Evolutionary conservation across 2,113 vertebrate species (phyloP), one percentile per base, ranked within the genome.

Genomic region (Genyomyrus donnyi): DNA sequence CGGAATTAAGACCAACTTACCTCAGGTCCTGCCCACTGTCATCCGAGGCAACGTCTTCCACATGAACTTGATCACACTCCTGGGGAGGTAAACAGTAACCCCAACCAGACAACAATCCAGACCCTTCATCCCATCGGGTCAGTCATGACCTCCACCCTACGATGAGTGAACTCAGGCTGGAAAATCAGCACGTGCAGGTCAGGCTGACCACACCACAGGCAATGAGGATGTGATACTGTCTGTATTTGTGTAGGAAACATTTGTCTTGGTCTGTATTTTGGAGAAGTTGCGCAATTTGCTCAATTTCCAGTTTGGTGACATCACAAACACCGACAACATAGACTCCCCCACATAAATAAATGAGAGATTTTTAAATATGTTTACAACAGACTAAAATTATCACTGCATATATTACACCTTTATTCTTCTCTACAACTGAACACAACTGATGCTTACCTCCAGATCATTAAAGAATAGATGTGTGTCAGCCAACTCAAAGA

Each of bases 391-490:
- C 35, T 77, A 39, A 39, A 77, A 77, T 74, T 1, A 74, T 77
- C 70, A 39, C 13, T 77, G 70, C 31, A 19, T 2, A 11, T 15
- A 77, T 35, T 6, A 27, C n/a, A 31, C 27, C 70, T 39, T 39
- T 80, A 80, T 17, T 80, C 74, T 19, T 42, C 62, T 70, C 62
- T 39, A 19, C 74, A 42, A 19, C 13, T 77, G 31, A 39, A 39
- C 13, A 17, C 31, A 39, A 31, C 15, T 77, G 74, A 80, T 19
- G 31, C 0, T 4, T 88, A 99, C 98, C 97, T 99, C 98, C 92
- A 99, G 96, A 93, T 99, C 98, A 88, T 99, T 99, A 95, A 99
- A 99, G 96, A 99, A 99, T 1, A 99, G 96, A 92, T 99, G 98
- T 21, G 98, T 98, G 95, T 99, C 98, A 50, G 98, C 98, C 66